Evolutionary conservation across 2,113 vertebrate species (phyloP), one percentile per base, ranked within the genome.

Genomic region (Galbula dea): DNA sequence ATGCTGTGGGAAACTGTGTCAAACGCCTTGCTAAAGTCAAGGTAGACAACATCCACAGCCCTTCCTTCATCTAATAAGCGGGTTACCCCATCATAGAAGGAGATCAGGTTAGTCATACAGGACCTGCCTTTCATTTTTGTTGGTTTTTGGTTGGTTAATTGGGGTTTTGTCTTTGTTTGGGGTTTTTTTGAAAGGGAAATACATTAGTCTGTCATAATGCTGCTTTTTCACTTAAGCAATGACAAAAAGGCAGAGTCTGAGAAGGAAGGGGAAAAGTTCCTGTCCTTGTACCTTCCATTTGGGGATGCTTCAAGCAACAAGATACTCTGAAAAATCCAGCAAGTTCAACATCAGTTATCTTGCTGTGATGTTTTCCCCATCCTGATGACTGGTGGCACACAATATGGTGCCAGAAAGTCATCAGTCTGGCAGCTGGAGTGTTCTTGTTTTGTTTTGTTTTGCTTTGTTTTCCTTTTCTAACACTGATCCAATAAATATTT

Each of bases 401-500:
- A 27, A 89, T 90, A 96, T 29, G 34, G 67, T 87, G 97, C 97
- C 97, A 98, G 92, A 92, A 93, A 95, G 94, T 93, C 95, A 95
- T 97, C 95, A 91, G 83, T 95, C 96, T 97, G 96, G 96, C 96
- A 97, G 96, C 96, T 96, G 87, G 72, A 37, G 15, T 84, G 67
- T 2, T 97, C 97, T 93, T 80, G 71, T 93, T 91, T 96, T 94
- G 54, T 27, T 90, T 75, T 92, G 68, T 7, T 81, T 92, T 83
- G 77, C 11, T 89, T 57, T 88, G 54, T 30, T 77, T 89, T 85
- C 11, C 79, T 92, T 96, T 97, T 90, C 82, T 93, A 96, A 94
- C 95, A 80, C 86, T 90, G 95, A 97, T 97, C 97, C 95, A 95
- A 96, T 95, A 97, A 97, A 95, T 97, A 96, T 97, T 97, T 97